These are phyloP conservation scores for Mormyrops attenuatus DNA, from an alignment of 2,797 vertebrate species.

Conservation along the genomic window DNA sequence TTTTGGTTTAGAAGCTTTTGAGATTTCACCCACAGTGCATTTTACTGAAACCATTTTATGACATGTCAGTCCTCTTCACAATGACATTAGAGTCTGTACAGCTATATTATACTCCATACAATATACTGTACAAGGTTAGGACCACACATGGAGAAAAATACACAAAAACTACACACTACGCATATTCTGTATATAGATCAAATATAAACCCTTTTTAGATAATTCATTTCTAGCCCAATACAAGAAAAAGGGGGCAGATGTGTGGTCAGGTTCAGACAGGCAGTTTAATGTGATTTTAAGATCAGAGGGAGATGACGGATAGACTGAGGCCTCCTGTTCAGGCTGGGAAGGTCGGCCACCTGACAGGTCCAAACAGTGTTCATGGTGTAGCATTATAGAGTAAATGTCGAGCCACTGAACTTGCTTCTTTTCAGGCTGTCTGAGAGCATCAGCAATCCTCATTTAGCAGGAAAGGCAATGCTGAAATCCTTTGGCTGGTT, in stretches of 20 bases:
- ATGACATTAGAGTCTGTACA: background rate
- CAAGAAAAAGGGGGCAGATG: background rate
- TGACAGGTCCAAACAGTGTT: conserved; percentile 76
- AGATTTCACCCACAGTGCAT: background rate
- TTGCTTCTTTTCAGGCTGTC: background rate
- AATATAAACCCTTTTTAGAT: background rate
- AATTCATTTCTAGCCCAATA: background rate
- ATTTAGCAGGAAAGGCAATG: background rate
- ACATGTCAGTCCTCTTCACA: background rate
- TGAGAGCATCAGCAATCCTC: background rate
- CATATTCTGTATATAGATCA: conserved; percentile 17
- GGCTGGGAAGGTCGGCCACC: conserved; percentile 84
- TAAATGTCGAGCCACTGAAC: conserved; percentile 25
- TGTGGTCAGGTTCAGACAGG: conserved; percentile 29
- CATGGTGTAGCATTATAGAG: conserved; percentile 78
- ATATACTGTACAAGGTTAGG: background rate
- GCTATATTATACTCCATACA: background rate
- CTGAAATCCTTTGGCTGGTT: background rate
- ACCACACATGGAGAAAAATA: background rate
- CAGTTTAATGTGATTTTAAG: conserved; percentile 34
- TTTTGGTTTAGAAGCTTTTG: background rate
- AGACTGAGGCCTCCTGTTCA: conserved; percentile 76
- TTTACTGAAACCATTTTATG: background rate
- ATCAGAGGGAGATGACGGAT: conserved; percentile 29
- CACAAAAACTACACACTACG: background rate